Evolutionary conservation across 2,797 vertebrate species (phyloP), one percentile per base, ranked within the genome.

Genomic region (Gobionotothen gibberifrons): DNA sequence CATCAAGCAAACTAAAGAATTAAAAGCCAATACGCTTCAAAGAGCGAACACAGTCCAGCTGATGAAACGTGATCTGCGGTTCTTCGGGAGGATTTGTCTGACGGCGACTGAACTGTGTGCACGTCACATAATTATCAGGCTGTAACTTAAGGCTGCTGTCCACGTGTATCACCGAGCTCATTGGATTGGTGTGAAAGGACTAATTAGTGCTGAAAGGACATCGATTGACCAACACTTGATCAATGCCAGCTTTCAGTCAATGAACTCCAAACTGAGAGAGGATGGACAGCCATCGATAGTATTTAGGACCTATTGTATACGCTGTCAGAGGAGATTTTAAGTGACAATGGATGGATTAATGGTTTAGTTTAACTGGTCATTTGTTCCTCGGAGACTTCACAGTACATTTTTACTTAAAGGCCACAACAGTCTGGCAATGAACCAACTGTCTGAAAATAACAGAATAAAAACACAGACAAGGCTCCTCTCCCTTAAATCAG

Each of bases 191-290:
- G 70, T 90, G 87, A 72, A 90, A 84, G 76, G 76, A 79, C 84
- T 92, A 90, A 93, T 93, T 93, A 90, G 82, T 62, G 69, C 59
- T 82, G 76, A 80, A 85, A 85, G 85, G 69, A 81, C 83, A 91
- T 92, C 88, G 90, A 93, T 87, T 88, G 82, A 83, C 68, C 76
- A 89, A 82, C 82, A 46, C 64, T 64, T 90, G 90, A 90, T 91
- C 87, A 84, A 86, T 76, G 22, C 47, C 69, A 73, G 63, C 46
- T 63, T 79, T 62, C 26, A 12, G 54, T 89, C 85, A 53, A 80
- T 89, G 62, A 75, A 72, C 61, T 36, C 43, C 48, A 57, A 56
- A 80, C 72, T 78, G 67, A 80, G 71, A 57, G 66, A 44, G 55
- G 43, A 43, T 76, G 57, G 69, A 63, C 55, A 59, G 10, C 5